These are phyloP conservation scores for Oncorhynchus mykiss DNA, from an alignment of 2,113 vertebrate species.

Conservation along the genomic window DNA sequence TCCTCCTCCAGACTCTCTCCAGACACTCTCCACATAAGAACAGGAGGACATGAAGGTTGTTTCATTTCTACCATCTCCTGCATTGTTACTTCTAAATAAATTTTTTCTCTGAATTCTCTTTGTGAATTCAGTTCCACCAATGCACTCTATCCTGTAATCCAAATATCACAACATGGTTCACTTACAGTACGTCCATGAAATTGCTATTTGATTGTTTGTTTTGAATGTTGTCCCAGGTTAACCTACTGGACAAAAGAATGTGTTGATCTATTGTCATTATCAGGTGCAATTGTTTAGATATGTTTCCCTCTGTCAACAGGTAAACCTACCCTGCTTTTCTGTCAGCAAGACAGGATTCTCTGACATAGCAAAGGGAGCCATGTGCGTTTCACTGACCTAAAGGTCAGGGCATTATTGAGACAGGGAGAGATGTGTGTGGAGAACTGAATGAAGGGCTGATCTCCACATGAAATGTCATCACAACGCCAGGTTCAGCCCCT, in stretches of 20 bases:
- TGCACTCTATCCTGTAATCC: too few species aligned
- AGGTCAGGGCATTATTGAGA: slow-evolving; percentile 29
- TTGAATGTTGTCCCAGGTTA: neutral
- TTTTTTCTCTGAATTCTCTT: too few species aligned
- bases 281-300: neutral
- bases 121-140: too few species aligned
- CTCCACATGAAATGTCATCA: slow-evolving; percentile 69
- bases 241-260: neutral
- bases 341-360: slow-evolving; percentile 26
- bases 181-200: too few species aligned
- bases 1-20: slow-evolving; percentile 1
- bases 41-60: slow-evolving; percentile 3
- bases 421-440: slow-evolving; percentile 53
- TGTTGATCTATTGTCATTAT: slow-evolving; percentile 33
- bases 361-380: slow-evolving; percentile 19
- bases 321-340: slow-evolving; percentile 24
- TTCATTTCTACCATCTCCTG: neutral
- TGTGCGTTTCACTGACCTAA: slow-evolving; percentile 45
- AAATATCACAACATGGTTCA: too few species aligned
- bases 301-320: neutral
- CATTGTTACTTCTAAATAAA: too few species aligned
- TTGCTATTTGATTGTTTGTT: too few species aligned
- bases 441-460: slow-evolving; percentile 64
- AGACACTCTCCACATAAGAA: slow-evolving; percentile 10
- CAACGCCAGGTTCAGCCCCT: slow-evolving; percentile 67